phyloP scores from a whole-genome alignment of 2,888 invertebrate genomes.

The Meteorus cinctellus region DNA sequence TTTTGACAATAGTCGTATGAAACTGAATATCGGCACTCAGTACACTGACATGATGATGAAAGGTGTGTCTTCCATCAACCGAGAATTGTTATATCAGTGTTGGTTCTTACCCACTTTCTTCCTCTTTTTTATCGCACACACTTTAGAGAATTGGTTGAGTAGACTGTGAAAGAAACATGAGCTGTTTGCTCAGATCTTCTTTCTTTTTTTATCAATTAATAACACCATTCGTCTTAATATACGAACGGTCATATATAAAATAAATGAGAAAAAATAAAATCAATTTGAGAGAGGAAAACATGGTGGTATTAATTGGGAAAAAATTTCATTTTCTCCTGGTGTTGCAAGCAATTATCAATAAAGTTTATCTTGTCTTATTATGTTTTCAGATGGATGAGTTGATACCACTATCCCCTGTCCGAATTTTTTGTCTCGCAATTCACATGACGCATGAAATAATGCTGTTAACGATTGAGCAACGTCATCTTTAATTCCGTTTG shows the following conservation, averaged over 20 bases:
- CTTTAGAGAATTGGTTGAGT: constrained; percentile 23
- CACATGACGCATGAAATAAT: too few species aligned
- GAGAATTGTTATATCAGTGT: background rate
- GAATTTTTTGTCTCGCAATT: too few species aligned
- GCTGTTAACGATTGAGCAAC: too few species aligned
- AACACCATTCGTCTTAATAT: background rate
- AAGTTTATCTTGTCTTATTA: too few species aligned
- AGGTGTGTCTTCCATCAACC: background rate
- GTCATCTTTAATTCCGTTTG: too few species aligned
- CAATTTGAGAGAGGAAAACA: background rate
- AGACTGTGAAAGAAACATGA: constrained; percentile 23
- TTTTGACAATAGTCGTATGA: background rate
- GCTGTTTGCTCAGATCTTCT: constrained; percentile 18
- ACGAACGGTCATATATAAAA: background rate
- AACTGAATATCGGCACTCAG: constrained; percentile 7
- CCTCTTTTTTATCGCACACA: background rate
- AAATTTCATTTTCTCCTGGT: background rate
- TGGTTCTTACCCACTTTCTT: background rate
- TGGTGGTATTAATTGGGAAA: background rate
- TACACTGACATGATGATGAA: constrained; percentile 6
- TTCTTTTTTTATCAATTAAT: background rate
- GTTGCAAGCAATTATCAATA: too few species aligned
- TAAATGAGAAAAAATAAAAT: background rate
- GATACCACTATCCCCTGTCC: too few species aligned
- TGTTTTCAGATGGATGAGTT: too few species aligned